phyloP scores from a whole-genome alignment of 2,113 vertebrate genomes.

The Elaphurus davidianus region DNA sequence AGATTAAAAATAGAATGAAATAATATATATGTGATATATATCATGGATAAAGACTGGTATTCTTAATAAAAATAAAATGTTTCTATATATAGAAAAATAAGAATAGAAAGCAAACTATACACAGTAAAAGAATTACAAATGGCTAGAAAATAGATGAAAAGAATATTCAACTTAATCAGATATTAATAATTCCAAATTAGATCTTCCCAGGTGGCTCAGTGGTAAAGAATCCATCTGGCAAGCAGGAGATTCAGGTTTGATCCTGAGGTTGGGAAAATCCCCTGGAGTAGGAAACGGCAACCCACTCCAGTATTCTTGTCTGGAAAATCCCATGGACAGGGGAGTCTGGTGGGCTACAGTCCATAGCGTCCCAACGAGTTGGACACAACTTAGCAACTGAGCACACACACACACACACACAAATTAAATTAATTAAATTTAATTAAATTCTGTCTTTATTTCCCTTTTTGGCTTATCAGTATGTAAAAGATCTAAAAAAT shows the following conservation, averaged over 20 bases:
- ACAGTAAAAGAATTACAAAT: background rate
- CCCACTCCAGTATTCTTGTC: background rate
- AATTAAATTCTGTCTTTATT: background rate
- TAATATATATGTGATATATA: background rate
- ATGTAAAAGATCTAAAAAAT: background rate
- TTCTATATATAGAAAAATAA: background rate
- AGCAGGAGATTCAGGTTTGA: background rate
- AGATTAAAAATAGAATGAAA: background rate
- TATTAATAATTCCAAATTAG: background rate
- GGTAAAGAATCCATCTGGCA: background rate
- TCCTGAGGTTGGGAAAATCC: background rate
- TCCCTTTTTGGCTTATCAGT: background rate
- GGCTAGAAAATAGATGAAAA: background rate
- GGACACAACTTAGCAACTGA: background rate
- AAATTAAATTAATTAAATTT: background rate
- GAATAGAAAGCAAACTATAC: background rate
- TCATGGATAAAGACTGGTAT: background rate
- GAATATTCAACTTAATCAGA: background rate
- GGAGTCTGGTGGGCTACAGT: background rate
- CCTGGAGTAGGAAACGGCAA: background rate
- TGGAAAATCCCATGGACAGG: background rate
- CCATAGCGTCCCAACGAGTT: background rate
- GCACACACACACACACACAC: background rate
- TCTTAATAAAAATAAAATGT: background rate
- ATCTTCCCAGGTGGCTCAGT: background rate